Evolutionary conservation across 1,140 invertebrate genomes (phyloP), one percentile per base, ranked within the genome.

Genomic region (Cardiocondyla obscurior): DNA sequence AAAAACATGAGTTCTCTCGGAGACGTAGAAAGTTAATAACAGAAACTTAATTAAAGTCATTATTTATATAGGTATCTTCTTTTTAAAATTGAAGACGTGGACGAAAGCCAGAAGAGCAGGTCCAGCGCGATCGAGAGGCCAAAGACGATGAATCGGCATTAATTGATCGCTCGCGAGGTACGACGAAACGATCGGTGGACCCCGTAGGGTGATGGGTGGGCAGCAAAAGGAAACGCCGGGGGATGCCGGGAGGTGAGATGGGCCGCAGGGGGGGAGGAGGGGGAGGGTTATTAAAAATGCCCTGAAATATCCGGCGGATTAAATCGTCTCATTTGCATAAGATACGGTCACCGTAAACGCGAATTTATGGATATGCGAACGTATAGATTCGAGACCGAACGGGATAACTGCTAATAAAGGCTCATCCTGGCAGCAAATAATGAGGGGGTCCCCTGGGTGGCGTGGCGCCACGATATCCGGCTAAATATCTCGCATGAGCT

Each of bases 311-410:
- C 89, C 85, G 86, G 60, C 85, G 90, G 90, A 93, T 93, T 92
- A 93, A 94, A 94, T 93, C 91, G 91, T 92, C 93, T 94, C 88
- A 93, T 94, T 94, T 94, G 92, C 93, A 94, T 94, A 94, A 94
- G 90, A 93, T 93, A 93, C 90, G 92, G 74, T 92, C 92, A 91
- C 85, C 89, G 92, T 93, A 92, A 93, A 93, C 88, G 90, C 88
- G 86, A 93, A 93, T 93, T 93, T 93, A 93, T 92, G 93, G 87
- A 92, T 93, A 92, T 90, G 91, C 85, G 90, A 90, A 91, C 89
- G 90, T 94, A 93, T 94, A 93, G 93, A 93, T 94, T 93, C 92
- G 90, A 91, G 90, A 90, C 89, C 84, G 87, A 93, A 92, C 90
- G 87, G 89, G 87, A 92, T 93, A 93, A 93, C 92, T 92, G 92